Evolutionary conservation across 2,888 invertebrate species (phyloP), one percentile per base, ranked within the genome.

Genomic region (Eupithecia insigniata): DNA sequence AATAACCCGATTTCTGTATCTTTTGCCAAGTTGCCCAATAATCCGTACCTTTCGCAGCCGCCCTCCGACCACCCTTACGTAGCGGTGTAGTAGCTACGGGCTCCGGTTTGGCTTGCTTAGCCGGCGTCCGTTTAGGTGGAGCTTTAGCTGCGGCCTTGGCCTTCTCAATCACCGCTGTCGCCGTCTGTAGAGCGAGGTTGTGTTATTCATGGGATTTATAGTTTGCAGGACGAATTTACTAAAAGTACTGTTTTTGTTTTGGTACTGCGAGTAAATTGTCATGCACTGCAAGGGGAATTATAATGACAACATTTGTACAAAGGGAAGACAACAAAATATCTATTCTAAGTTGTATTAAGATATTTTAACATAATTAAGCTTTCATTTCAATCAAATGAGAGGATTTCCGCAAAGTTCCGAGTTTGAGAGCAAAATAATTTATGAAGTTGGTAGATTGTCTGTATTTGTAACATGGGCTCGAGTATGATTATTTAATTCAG

Each of bases 161-260:
- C 78, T 92, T 92, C 68, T 92, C 93, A 73, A 86, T 84, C 67
- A 92, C 88, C 30, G 92, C 92, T 7, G 93, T 92, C 26, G 93
- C 93, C 61, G 93, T 93, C 93, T 93, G 90, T 32, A 62, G 32
- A n/a, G 30, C 10, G 61, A 32, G 32, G 7, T 32, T 26, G 12
- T 55, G 69, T 68, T 58, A 74, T 18, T 16, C 22, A 1, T 18
- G 34, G 6, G 61, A 8, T 12, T 55, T 55, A 26, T 22, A 34
- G 3, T 22, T 34, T 62, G 62, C 12, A 36, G 62, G 62, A 61
- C 12, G 22, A 8, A 62, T 62, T 36, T 64, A 64, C 36, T 39
- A 14, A 62, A 2, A 43, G n/a, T n/a, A 43, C 43, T 4, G 58
- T 28, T 28, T 30, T 26, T 2, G 2, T 8, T n/a, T 46, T 8